Evolutionary conservation across 2,888 invertebrate species (phyloP).

Genomic region (Ypsolopha scabrella): DNA sequence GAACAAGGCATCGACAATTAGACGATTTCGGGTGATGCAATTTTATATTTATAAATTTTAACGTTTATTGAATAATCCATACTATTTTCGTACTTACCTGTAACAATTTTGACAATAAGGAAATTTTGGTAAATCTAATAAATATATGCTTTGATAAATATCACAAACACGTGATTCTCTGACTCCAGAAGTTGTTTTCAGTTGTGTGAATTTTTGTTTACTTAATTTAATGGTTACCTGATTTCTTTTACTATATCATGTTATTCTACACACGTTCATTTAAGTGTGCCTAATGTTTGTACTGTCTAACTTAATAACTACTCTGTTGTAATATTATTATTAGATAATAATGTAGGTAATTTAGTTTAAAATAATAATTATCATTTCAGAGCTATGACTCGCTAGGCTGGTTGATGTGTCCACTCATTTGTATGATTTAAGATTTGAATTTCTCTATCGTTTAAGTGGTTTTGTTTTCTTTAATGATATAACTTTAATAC

Average conservation of each 20-base stretch:
- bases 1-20: too few species aligned
- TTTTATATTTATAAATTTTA: too few species aligned
- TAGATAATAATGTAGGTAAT: constrained; percentile 11
- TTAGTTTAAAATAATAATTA: constrained; percentile 26
- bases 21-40: too few species aligned
- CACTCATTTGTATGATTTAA: constrained; percentile 44
- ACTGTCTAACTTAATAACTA: not conserved
- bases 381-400: constrained; percentile 40
- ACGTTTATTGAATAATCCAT: not conserved
- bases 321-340: constrained; percentile 31
- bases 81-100: constrained; percentile 1
- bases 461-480: constrained; percentile 13
- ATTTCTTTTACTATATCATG: not conserved
- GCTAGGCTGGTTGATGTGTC: constrained; percentile 62
- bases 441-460: constrained; percentile 17
- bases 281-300: not conserved
- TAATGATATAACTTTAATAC: constrained; percentile 1
- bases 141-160: not conserved
- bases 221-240: not conserved
- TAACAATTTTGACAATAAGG: constrained; percentile 5
- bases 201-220: not conserved
- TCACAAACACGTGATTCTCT: not conserved
- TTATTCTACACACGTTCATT: not conserved
- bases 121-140: constrained; percentile 5
- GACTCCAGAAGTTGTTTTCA: not conserved